Evolutionary conservation across 2,113 vertebrate species (phyloP).

Genomic region (Serinus canaria): DNA sequence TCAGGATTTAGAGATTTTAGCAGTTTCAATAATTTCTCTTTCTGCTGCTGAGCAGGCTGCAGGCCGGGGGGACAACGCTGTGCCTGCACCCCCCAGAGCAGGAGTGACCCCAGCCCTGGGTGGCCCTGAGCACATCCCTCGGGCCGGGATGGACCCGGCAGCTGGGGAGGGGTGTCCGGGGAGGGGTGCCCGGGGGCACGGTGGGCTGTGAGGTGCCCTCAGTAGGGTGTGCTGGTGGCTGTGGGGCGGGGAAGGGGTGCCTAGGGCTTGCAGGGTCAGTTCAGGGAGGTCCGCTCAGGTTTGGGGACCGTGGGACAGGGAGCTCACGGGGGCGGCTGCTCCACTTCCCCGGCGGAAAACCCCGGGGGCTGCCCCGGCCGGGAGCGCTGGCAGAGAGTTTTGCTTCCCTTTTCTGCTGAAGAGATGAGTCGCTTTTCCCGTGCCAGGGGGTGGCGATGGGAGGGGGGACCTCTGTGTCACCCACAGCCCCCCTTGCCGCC

Average conservation of each 20-base stretch:
- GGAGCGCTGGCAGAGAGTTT: neutral
- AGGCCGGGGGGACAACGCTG: fast-evolving
- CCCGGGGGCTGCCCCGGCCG: neutral
- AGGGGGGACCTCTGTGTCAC: neutral
- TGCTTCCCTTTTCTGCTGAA: slow-evolving; percentile 32
- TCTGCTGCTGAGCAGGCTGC: neutral
- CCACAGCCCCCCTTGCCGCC: neutral
- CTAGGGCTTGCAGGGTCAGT: no score
- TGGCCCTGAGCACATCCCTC: fast-evolving
- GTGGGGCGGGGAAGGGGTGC: neutral
- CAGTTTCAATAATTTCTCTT: neutral
- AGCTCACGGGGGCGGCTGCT: neutral
- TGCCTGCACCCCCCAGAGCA: neutral
- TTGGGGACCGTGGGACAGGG: neutral
- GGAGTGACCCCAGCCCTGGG: neutral
- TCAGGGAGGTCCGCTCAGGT: neutral
- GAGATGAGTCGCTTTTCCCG: neutral
- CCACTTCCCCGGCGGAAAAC: neutral
- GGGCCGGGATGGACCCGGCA: neutral
- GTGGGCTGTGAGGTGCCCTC: fast-evolving
- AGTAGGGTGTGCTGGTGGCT: fast-evolving
- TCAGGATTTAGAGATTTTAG: neutral
- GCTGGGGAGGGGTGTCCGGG: neutral
- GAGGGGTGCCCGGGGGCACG: neutral
- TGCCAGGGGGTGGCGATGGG: neutral